Conservation (phyloP, 2,888 invertebrate genomes). For the Drosophila picticornis region DNA sequence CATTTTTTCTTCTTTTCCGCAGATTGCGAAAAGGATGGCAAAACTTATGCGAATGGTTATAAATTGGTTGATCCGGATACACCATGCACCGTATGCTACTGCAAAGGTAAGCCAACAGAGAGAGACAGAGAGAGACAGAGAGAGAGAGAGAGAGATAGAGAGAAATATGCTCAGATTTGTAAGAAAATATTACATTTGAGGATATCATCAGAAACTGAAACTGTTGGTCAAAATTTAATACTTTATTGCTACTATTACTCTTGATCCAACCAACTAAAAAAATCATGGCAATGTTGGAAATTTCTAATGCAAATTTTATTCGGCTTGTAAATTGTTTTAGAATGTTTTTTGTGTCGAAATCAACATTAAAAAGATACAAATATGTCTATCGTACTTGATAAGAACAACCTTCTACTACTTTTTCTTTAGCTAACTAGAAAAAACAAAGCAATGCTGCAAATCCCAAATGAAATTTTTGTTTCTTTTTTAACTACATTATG, state of each 20-base stretch:
- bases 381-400: neutral
- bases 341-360: neutral
- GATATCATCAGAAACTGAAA: neutral
- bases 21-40: slow-evolving; percentile 92
- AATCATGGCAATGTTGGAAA: neutral
- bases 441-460: neutral
- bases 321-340: neutral
- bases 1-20: slow-evolving; percentile 66
- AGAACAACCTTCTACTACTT: rapidly evolving
- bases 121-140: neutral
- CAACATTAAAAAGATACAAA: neutral
- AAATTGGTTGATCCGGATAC: slow-evolving; percentile 89
- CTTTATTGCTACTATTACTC: neutral
- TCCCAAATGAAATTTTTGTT: neutral
- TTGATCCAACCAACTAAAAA: neutral
- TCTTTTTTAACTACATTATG: neutral
- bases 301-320: neutral
- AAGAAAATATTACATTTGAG: neutral
- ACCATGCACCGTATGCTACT: slow-evolving; percentile 93
- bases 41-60: slow-evolving; percentile 91
- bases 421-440: too few relatives aligned
- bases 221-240: neutral
- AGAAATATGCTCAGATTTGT: neutral
- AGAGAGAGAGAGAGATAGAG: neutral
- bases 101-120: slow-evolving; percentile 86